Evolutionary conservation across 2,113 vertebrate species (phyloP), one percentile per base, ranked within the genome.

Genomic region (Chlamydotis undulata): DNA sequence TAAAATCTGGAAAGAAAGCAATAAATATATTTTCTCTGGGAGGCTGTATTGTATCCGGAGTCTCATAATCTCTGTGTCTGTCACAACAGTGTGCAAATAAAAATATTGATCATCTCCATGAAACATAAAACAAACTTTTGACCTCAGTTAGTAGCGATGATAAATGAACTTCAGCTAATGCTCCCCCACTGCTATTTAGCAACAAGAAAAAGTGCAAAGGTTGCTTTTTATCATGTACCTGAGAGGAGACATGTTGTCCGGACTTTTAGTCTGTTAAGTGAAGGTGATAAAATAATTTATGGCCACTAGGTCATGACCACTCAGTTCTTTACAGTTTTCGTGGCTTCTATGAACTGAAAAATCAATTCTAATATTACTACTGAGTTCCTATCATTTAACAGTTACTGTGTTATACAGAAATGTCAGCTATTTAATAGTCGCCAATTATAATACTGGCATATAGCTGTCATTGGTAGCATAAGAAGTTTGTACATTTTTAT

Each of bases 271-370:
- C 39, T 43, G 23, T 93, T 69, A 74, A 89, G 53, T 77, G 79
- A 84, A 83, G 59, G 65, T 90, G 77, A 80, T 95, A 76, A 93
- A 94, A 83, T 92, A 92, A 87, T 90, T 88, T 83, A 67, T 56
- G 53, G 18, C 41, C n/a, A 8, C 69, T 84, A 33, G 59, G 31
- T 89, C 50, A 35, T 25, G 33, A 41, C 75, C n/a, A 28, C 24
- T 85, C 73, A 3, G 12, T 86, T 26, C 41, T 82, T 86, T 76
- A 33, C 41, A 14, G 50, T 81, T 83, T 84, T 85, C 5, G 3
- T 70, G 33, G 33, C 57, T 81, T 69, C 10, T 25, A 80, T 85
- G 56, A 84, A 28, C 23, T 55, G 45, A 93, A 82, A 80, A 92
- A 47, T 50, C 5, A 69, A 8, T 78, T 86, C 39, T 87, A 17